A percentile compares a stretch with the other conserved stretches of the same genome.
phyloP scores from a whole-genome alignment of 2,888 invertebrate species.

The Limnephilus lunatus region DNA sequence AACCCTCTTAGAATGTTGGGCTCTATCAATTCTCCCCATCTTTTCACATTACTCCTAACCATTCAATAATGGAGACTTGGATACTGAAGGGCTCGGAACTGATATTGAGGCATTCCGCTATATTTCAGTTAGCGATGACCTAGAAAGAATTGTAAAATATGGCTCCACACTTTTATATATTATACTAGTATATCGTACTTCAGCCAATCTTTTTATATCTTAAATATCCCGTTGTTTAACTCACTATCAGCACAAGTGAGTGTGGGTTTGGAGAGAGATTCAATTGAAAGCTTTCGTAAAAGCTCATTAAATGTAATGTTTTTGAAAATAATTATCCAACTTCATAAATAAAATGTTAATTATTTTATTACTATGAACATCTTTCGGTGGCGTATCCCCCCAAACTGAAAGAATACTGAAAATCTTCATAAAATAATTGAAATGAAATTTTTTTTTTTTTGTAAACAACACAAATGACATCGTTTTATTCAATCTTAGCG shows the following conservation, averaged over 20 bases:
- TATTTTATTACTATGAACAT: no score
- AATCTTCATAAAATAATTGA: no score
- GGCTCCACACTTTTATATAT: neutral
- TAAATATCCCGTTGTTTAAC: neutral
- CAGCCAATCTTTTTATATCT: neutral
- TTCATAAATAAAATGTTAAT: no score
- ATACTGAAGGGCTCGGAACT: neutral
- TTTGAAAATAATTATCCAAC: no score
- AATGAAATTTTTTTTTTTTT: no score
- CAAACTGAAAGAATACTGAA: no score
- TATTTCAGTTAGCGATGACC: conserved; percentile 2
- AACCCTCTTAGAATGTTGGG: neutral
- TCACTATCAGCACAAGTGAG: neutral
- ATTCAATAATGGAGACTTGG: neutral
- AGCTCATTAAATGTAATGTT: no score
- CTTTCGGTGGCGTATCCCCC: no score
- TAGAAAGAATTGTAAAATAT: neutral
- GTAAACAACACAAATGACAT: no score
- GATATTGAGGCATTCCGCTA: neutral
- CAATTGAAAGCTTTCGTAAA: no score
- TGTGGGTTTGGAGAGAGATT: neutral
- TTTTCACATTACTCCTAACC: neutral
- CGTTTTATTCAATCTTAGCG: no score
- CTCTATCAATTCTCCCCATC: neutral
- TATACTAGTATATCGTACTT: neutral